phyloP scores from a whole-genome alignment of 1,140 invertebrate species.

The Leptopilina boulardi region DNA sequence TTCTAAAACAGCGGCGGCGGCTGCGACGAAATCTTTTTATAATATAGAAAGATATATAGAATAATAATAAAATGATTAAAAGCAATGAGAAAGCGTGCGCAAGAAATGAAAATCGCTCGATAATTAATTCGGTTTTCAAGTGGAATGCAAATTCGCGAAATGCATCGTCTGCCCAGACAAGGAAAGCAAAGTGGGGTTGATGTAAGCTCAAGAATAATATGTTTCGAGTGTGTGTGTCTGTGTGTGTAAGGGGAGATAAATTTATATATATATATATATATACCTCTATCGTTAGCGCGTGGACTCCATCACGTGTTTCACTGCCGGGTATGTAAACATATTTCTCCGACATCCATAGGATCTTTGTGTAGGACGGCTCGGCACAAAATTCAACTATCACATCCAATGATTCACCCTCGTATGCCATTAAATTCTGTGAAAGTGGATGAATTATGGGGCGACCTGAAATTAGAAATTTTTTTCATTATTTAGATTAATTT shows the following conservation, averaged over 20 bases:
- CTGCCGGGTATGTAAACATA: conserved; percentile 76
- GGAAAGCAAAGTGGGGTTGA: conserved; percentile 17
- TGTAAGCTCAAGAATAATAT: conserved; percentile 32
- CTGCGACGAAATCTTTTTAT: no score
- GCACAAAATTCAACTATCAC: conserved; percentile 79
- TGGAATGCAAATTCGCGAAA: conserved; percentile 24
- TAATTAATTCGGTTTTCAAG: neutral
- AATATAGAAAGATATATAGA: no score
- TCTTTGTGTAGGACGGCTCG: conserved; percentile 76
- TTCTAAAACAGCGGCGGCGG: no score
- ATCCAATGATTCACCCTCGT: conserved; percentile 76
- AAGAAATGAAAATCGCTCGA: neutral
- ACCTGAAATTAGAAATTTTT: conserved; percentile 71
- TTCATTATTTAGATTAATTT: no score
- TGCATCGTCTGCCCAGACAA: neutral
- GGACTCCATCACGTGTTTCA: conserved; percentile 72
- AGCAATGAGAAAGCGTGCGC: neutral
- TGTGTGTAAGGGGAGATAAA: conserved; percentile 30
- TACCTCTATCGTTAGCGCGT: conserved; percentile 76
- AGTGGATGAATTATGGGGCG: conserved; percentile 78
- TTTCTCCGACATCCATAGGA: conserved; percentile 78
- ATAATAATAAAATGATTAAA: neutral
- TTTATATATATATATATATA: conserved; percentile 61
- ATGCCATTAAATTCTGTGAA: conserved; percentile 75
- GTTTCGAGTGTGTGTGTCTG: neutral